These are phyloP conservation scores for Volucella bombylans DNA, from an alignment of 2,888 invertebrate species.

Conservation along the genomic window DNA sequence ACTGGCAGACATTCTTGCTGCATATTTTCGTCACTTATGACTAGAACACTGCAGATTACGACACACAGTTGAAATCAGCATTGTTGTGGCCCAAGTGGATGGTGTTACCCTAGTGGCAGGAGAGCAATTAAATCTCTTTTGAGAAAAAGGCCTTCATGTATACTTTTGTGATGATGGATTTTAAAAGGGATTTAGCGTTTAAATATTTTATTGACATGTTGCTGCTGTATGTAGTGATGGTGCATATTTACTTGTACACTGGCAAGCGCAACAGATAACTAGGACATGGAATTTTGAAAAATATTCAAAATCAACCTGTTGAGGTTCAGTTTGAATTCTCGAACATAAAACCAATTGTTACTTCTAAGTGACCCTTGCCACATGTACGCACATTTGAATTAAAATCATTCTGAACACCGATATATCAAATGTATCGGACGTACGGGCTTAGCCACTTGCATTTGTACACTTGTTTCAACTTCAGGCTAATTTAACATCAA, in stretches of 20 bases:
- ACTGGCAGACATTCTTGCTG: constrained; percentile 26
- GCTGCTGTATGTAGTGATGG: constrained; percentile 28
- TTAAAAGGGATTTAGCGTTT: constrained; percentile 27
- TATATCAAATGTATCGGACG: background rate
- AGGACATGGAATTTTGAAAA: no score
- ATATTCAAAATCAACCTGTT: no score
- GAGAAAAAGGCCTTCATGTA: constrained; percentile 19
- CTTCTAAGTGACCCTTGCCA: no score
- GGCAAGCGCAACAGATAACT: background rate
- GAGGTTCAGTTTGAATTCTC: no score
- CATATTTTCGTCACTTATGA: constrained; percentile 18
- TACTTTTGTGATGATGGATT: constrained; percentile 30
- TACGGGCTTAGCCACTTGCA: background rate
- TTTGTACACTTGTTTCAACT: background rate
- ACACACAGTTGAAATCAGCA: constrained; percentile 24
- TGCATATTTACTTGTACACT: constrained; percentile 1
- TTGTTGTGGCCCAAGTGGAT: constrained; percentile 16
- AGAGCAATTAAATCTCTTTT: background rate
- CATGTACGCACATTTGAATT: no score
- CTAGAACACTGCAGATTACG: constrained; percentile 55
- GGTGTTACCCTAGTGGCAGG: constrained; percentile 25
- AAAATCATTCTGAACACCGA: no score
- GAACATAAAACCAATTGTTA: no score
- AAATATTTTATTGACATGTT: constrained; percentile 26
- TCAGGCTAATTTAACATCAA: constrained; percentile 12